Base-by-base conservation (phyloP, 2,797 vertebrate species). In the Danio kyathit region DNA sequence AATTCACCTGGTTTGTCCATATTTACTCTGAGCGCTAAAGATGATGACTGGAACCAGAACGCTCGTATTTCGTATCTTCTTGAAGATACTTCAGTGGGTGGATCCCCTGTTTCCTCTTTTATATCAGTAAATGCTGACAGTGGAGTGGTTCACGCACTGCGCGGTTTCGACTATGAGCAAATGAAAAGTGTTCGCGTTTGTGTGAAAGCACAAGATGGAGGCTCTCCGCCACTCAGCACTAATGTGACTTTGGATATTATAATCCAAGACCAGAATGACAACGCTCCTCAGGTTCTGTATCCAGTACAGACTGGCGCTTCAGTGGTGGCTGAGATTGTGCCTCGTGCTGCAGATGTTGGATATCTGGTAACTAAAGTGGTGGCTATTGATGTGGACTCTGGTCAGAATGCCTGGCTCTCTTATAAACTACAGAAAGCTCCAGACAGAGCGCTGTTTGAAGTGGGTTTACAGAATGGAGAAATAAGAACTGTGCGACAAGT, bases 1-100 rank as follows among this genome's bases (percentile, higher is more conserved):
- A 93, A 94, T 12, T 80, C 83, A 0, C 90, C 85, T 44, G 92
- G 93, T 3, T 82, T 88, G 10, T 90, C 87, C 6, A 73, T 95
- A 48, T 88, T 90, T 19, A 80, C 80, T 11, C 66, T 94, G 7
- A 86, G 67, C 0, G 93, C 94, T 7, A 81, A 66, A 4, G 92
- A 93, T 14, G 81, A 83, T 9, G 92, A 93, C 48, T 89, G 85
- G 49, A 79, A 84, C 10, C 89, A 91, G 57, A 94, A 92, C 7
- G 87, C 88, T 38, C 80, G 72, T 63, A 56, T 93, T 19, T 88
- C 61, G 0, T 76, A 76, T 59, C 41, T 83, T 64, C n/a, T 76
- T 21, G 60, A 64, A 40, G 74, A 76, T 1, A 67, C 19, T 40
- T 16, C 66, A 48, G 57, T 66, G 13, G 75, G 80, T 0, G 89